Percentiles rank a stretch among this genome's conserved stretches.
phyloP scores from a whole-genome alignment of 2,113 vertebrate species.

The Collichthys lucidus region DNA sequence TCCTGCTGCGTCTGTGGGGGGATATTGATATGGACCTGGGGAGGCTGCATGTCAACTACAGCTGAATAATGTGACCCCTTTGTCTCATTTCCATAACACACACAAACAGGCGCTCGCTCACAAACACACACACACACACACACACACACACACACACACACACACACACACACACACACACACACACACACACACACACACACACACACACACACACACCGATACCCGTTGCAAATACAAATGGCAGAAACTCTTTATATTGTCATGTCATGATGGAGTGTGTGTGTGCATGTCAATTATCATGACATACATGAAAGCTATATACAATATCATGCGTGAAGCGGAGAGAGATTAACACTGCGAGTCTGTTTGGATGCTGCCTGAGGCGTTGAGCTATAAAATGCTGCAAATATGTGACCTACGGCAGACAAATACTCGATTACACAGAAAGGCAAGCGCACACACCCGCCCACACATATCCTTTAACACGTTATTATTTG shows the following conservation, averaged over 20 bases:
- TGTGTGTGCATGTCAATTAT: slow-evolving; percentile 41
- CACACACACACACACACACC: slow-evolving; percentile 40
- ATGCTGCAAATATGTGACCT: slow-evolving; percentile 2
- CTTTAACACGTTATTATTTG: neutral
- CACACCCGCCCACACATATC: slow-evolving; percentile 35
- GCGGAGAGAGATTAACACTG: slow-evolving; percentile 40
- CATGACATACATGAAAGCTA: slow-evolving; percentile 46
- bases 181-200: slow-evolving; percentile 48
- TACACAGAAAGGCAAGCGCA: slow-evolving; percentile 7
- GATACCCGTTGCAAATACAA: slow-evolving; percentile 40
- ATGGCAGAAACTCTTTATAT: slow-evolving; percentile 28
- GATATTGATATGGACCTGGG: slow-evolving; percentile 73
- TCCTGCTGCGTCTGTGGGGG: slow-evolving; percentile 42
- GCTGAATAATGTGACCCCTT: slow-evolving; percentile 71
- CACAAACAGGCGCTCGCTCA: slow-evolving; percentile 24
- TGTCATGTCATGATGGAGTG: slow-evolving; percentile 46
- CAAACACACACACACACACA: slow-evolving; percentile 46
- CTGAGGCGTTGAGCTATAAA: slow-evolving; percentile 4
- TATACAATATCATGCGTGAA: slow-evolving; percentile 26
- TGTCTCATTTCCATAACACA: slow-evolving; percentile 65
- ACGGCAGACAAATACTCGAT: neutral
- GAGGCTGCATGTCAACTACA: slow-evolving; percentile 65
- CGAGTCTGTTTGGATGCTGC: slow-evolving; percentile 30
- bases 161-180: slow-evolving; percentile 48
- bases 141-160: slow-evolving; percentile 49